Base-by-base conservation (phyloP, 2,113 vertebrate species). In the Colossoma macropomum region DNA sequence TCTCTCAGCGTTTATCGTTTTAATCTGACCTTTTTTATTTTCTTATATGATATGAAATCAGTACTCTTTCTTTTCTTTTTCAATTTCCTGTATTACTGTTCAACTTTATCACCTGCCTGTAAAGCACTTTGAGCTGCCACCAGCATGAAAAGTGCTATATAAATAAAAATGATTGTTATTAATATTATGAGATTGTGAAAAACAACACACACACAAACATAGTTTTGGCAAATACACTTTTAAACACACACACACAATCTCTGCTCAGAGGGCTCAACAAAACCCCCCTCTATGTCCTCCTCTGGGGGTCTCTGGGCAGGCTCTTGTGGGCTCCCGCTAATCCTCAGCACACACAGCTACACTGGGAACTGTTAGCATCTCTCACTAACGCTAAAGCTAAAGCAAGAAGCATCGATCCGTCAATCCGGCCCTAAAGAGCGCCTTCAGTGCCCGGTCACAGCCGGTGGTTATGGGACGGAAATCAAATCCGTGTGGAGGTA, bases 361-460 rank as follows among this genome's bases (percentile, higher is more conserved):
- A 32, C 38, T 50, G 66, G 73, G 73, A 76, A 60, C 79, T 50
- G 52, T 81, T 81, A 79, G 80, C 56, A 62, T 56, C 15, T 74
- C 77, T 48, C 59, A 77, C 79, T 82, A 82, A 79, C 56, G 83
- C 83, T 70, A 83, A 27, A 28, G 48, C 48, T 30, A 75, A 50
- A 19, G 83, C 79, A 45, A 11, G 10, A 9, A 28, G n/a, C 68
- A 83, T 79, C 68, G 86, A 82, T 86, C 81, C 19, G 41, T 70
- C 74, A 86, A 76, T 84, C 81, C 34, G 65, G 81, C 69, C 79
- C 84, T 89, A 89, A 89, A 88, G 85, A 87, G 79, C 60, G 30
- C 63, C 82, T 82, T 76, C 66, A n/a, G 80, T 88, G 87, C 76
- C 85, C 81, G 79, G 87, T 88, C 87, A 89, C 85, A 88, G 80